These are phyloP conservation scores for Halocynthia aurantium DNA, from an alignment of 23 tunicate species.

Conservation along the genomic window DNA sequence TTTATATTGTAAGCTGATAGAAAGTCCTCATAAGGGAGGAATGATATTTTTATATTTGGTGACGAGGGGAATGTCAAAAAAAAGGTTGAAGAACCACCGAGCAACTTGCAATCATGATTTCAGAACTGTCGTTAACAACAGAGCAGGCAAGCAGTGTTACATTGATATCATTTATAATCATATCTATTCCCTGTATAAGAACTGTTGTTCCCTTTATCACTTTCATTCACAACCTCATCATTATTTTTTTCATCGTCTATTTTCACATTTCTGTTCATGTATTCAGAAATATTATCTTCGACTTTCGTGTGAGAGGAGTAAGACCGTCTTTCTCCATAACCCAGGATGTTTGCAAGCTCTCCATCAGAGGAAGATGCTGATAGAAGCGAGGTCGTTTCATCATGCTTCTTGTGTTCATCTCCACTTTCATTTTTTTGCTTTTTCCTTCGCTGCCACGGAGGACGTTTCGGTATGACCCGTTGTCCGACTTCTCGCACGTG, in stretches of 20 bases:
- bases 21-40: no score
- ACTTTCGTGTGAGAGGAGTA: slow-evolving; percentile 17
- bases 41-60: no score
- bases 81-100: no score
- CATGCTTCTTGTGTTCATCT: slow-evolving; percentile 9
- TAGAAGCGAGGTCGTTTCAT: not conserved
- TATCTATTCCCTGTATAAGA: no score
- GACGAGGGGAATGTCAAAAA: no score
- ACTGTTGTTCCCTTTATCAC: not conserved
- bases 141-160: no score
- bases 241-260: not conserved
- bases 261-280: not conserved
- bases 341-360: slow-evolving; percentile 74
- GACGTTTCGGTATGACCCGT: slow-evolving; percentile 14
- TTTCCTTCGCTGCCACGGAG: slow-evolving; percentile 30
- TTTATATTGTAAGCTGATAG: no score
- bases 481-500: slow-evolving; percentile 86
- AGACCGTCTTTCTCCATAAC: slow-evolving; percentile 32
- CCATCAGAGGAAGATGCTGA: slow-evolving; percentile 88
- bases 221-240: not conserved
- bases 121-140: no score
- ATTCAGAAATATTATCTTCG: not conserved
- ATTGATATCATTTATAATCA: no score
- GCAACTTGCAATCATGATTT: no score
- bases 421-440: slow-evolving; percentile 2